phyloP scores from a whole-genome alignment of 2,113 vertebrate genomes.

The human (Homo sapiens) region GRCh38 chr12:91718501-91719000 shows the following conservation, averaged over 20 bases:
- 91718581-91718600: conserved; percentile 66
- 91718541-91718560: conserved; percentile 65
- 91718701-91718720: background rate
- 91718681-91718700: background rate
- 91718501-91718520: conserved; percentile 72
- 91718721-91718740: background rate
- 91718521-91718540: conserved; percentile 58
- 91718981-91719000: background rate
- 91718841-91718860: background rate
- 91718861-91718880: background rate
- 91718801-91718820: background rate
- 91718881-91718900: background rate
- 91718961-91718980: background rate
- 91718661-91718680: background rate
- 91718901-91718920: background rate
- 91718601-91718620: conserved; percentile 55
- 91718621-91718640: conserved; percentile 55
- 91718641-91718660: background rate
- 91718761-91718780: background rate
- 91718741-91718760: background rate
- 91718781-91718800: background rate
- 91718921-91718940: background rate
- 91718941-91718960: background rate
- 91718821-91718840: background rate
- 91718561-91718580: conserved; percentile 49